These are phyloP conservation scores for Perca flavescens DNA, from an alignment of 2,113 vertebrate genomes.

Conservation along the genomic window DNA sequence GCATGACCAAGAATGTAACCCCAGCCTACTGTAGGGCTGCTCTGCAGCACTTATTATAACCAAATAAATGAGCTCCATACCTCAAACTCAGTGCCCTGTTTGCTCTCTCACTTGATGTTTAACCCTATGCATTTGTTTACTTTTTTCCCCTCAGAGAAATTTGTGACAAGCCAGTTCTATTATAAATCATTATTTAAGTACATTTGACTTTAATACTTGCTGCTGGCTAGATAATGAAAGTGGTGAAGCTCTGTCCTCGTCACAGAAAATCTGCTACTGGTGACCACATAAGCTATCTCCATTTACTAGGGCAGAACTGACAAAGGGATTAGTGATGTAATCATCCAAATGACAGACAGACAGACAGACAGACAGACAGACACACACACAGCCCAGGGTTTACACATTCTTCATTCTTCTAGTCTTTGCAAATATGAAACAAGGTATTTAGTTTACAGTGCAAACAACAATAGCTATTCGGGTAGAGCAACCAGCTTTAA, in stretches of 20 bases:
- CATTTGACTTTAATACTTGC: background rate
- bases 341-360: constrained; percentile 23
- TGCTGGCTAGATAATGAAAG: background rate
- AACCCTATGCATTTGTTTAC: background rate
- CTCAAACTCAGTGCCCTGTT: background rate
- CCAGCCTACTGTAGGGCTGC: background rate
- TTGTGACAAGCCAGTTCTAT: background rate
- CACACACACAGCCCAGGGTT: background rate
- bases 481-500: constrained; percentile 29
- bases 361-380: background rate
- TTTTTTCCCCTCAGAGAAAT: background rate
- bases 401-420: background rate
- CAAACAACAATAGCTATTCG: constrained; percentile 27
- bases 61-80: background rate
- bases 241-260: background rate
- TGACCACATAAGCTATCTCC: background rate
- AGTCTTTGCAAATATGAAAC: background rate
- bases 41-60: background rate
- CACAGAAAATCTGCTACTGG: constrained; percentile 14
- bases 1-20: constrained; percentile 33
- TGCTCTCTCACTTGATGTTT: background rate
- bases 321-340: constrained; percentile 52
- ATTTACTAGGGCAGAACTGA: constrained; percentile 25
- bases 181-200: background rate
- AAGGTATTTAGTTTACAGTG: background rate